Evolutionary conservation across 2,888 invertebrate species (phyloP).

Genomic region (Nomada goodeniana): DNA sequence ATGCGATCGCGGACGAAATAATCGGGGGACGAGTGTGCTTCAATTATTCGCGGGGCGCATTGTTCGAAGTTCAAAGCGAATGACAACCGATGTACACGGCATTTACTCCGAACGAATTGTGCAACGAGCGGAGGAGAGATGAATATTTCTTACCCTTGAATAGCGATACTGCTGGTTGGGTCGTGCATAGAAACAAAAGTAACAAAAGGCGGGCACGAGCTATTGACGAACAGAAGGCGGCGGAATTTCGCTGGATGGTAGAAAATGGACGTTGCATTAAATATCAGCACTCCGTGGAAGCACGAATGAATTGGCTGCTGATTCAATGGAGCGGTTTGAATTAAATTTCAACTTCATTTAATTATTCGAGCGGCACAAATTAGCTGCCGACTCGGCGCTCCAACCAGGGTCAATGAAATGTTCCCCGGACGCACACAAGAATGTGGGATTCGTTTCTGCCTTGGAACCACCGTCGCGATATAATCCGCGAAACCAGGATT

Average conservation of each 20-base stretch:
- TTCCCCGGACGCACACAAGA: slow-evolving; percentile 16
- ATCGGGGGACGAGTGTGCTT: too few relatives aligned
- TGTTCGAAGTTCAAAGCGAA: neutral
- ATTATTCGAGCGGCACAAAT: slow-evolving; percentile 17
- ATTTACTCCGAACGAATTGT: too few relatives aligned
- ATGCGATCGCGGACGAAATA: too few relatives aligned
- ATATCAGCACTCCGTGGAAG: neutral
- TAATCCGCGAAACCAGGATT: slow-evolving; percentile 49
- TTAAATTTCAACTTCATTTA: slow-evolving; percentile 23
- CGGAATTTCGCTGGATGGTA: neutral
- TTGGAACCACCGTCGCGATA: slow-evolving; percentile 48
- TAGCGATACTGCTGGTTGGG: neutral
- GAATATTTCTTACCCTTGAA: neutral
- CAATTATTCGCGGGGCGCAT: neutral
- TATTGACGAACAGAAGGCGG: neutral
- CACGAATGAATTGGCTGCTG: neutral
- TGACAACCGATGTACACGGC: neutral
- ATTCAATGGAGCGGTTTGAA: slow-evolving; percentile 2
- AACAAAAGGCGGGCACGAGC: neutral
- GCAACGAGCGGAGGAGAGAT: too few relatives aligned
- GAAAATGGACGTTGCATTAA: slow-evolving; percentile 1
- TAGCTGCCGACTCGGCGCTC: slow-evolving; percentile 11
- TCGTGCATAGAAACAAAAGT: neutral
- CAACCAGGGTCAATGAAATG: slow-evolving; percentile 31
- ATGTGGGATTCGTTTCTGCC: slow-evolving; percentile 13